A percentile compares a stretch with the other conserved stretches of the same genome.
These are phyloP conservation scores for Alosa sapidissima DNA, from an alignment of 2,797 vertebrate genomes.

Conservation along the genomic window DNA sequence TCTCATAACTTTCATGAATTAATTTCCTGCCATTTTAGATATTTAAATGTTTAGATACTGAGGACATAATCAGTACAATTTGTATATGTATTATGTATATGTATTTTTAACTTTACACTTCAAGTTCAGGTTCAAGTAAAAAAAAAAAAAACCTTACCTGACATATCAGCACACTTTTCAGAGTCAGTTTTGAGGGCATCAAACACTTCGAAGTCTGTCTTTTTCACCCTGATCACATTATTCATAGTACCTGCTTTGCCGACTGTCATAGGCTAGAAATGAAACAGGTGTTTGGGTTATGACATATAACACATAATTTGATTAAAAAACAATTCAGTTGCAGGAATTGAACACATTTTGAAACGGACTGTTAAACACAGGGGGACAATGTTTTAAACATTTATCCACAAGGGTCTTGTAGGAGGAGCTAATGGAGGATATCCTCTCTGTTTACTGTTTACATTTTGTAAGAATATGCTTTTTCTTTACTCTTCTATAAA, in stretches of 20 bases:
- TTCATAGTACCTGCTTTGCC: constrained; percentile 92
- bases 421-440: no score
- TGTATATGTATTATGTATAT: no score
- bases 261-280: constrained; percentile 82
- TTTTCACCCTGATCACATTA: constrained; percentile 93
- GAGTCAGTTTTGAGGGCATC: constrained; percentile 96
- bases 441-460: no score
- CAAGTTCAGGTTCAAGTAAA: no score
- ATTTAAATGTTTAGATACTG: no score
- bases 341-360: background rate
- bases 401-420: background rate
- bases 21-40: no score
- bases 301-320: background rate
- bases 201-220: constrained; percentile 96
- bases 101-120: no score
- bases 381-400: background rate
- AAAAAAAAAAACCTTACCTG: constrained; percentile 74
- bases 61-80: no score
- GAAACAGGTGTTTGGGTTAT: background rate
- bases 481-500: background rate
- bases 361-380: background rate
- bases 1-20: no score
- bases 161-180: constrained; percentile 85
- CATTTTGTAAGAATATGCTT: background rate
- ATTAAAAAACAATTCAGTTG: background rate